phyloP scores from a whole-genome alignment of 2,113 vertebrate species.

The Egretta garzetta region DNA sequence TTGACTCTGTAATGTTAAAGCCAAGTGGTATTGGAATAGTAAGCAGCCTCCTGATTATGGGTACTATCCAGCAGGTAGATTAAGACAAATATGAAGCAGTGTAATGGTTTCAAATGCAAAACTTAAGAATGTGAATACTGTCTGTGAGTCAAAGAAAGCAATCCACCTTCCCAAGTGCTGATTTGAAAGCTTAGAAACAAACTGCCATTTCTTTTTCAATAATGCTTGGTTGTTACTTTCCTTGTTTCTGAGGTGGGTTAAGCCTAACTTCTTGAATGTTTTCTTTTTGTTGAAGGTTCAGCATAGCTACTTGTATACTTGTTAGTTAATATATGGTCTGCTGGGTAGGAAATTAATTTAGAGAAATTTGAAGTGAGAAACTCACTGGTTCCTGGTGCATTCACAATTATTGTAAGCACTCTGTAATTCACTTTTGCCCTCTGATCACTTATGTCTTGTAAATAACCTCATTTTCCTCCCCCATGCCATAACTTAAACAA shows the following conservation, averaged over 20 bases:
- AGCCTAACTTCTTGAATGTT: neutral
- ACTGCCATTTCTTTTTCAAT: neutral
- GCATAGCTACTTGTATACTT: neutral
- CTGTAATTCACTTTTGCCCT: slow-evolving; percentile 25
- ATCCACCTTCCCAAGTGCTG: neutral
- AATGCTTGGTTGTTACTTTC: neutral
- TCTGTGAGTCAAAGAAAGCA: neutral
- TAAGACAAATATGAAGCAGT: neutral
- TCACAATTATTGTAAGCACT: neutral
- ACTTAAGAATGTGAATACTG: neutral
- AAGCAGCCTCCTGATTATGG: neutral
- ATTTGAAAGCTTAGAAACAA: neutral
- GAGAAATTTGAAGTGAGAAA: slow-evolving; percentile 26
- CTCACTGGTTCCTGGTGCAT: neutral
- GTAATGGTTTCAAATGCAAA: neutral
- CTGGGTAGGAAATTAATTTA: slow-evolving; percentile 13
- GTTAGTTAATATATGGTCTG: neutral
- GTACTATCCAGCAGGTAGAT: neutral
- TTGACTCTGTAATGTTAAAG: neutral
- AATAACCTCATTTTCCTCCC: neutral
- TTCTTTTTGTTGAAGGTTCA: neutral
- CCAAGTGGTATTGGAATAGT: neutral
- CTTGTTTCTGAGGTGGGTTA: neutral
- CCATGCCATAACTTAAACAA: neutral
- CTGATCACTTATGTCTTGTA: neutral